Evolutionary conservation across 2,888 invertebrate genomes (phyloP), one percentile per base, ranked within the genome.

Genomic region (Ectropis crepuscularia): DNA sequence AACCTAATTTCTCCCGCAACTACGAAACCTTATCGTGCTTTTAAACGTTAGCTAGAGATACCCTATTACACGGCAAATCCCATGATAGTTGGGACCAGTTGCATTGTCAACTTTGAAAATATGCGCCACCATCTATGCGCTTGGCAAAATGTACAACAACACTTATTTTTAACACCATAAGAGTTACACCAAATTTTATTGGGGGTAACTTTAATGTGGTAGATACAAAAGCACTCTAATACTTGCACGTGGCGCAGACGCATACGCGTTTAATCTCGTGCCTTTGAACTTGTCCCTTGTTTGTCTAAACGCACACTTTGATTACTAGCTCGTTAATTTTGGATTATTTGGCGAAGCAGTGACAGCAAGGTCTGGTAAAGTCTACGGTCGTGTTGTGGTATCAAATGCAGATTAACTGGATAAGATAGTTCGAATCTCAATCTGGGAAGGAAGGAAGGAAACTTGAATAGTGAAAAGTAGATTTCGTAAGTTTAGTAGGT

Each of bases 261-360:
- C 88, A 89, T 78, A 78, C 76, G 73, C 86, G 87, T 87, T 87
- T 89, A 88, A 90, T 88, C 87, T 87, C 85, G 82, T 77, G 80
- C 83, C 88, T 92, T 92, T 91, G 55, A 91, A 72, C 65, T 70
- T 89, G 89, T 88, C 87, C 86, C 80, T 80, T 88, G 90, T 89
- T 90, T 90, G 87, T 87, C 82, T 87, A 90, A 90, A 89, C 87
- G 81, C 79, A 82, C 80, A 81, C 60, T 89, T 90, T 89, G 89
- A 91, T 92, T 89, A 91, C 87, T 82, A 82, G 80, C 86, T 89
- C 89, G 91, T 91, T 90, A 90, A 89, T 89, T 86, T 90, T 88
- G 85, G 88, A 90, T 88, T 90, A 89, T 90, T 89, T 89, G 84
- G 87, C 77, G 79, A 71, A 71, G 53, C 53, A 46, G 57, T 38